A percentile compares a stretch with the other conserved stretches of the same genome.
Evolutionary conservation across 1,140 invertebrate species (phyloP).

Genomic region (Heliconius hewitsoni): DNA sequence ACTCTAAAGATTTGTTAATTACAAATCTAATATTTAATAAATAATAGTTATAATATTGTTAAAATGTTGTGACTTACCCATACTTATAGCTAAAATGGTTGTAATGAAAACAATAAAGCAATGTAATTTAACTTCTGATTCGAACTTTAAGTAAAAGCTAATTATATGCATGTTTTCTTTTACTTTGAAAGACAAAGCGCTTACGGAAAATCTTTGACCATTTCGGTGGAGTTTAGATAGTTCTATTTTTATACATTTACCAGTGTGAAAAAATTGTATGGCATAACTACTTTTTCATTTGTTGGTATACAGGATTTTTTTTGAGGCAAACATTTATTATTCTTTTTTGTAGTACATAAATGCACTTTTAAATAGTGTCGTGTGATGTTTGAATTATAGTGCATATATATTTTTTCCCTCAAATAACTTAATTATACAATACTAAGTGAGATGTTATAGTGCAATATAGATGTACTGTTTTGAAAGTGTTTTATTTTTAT

Average conservation of each 20-base stretch:
- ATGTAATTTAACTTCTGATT: constrained; percentile 36
- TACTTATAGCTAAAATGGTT: constrained; percentile 45
- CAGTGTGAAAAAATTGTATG: constrained; percentile 30
- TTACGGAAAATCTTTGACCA: constrained; percentile 14
- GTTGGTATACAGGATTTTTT: constrained; percentile 22
- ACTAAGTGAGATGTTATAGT: constrained; percentile 79
- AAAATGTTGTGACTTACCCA: constrained; percentile 42
- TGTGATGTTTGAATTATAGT: constrained; percentile 49
- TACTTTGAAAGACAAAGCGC: background rate
- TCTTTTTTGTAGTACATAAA: constrained; percentile 24
- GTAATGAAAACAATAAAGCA: constrained; percentile 49
- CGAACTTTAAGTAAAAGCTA: constrained; percentile 5
- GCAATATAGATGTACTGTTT: constrained; percentile 80
- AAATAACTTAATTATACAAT: constrained; percentile 65
- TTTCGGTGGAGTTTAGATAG: constrained; percentile 32
- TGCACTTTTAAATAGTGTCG: constrained; percentile 46
- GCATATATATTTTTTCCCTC: constrained; percentile 22
- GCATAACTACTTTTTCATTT: constrained; percentile 20
- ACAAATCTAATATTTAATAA: constrained; percentile 34
- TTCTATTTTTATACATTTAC: constrained; percentile 41
- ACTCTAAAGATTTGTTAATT: constrained; percentile 16
- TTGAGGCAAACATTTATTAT: constrained; percentile 18
- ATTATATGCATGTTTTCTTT: background rate
- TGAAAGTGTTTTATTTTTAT: constrained; percentile 55
- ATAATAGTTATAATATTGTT: constrained; percentile 46